Percentiles rank a stretch among this genome's conserved stretches.
Conservation (phyloP, 2,113 vertebrate species). For the Ploceus nigricollis region DNA sequence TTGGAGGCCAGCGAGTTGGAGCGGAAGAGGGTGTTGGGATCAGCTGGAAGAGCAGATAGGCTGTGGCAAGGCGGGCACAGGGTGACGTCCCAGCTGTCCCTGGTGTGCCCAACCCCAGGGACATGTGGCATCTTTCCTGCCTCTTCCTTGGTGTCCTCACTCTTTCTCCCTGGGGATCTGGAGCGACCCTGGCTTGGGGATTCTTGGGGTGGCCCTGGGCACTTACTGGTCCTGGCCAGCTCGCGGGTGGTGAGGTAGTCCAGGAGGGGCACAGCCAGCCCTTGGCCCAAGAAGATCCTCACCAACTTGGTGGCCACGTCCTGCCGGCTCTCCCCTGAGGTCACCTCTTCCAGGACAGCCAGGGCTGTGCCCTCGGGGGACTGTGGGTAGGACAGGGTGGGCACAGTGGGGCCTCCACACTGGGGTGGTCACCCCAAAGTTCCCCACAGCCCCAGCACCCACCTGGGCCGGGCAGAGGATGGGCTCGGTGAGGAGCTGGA, state of each 20-base stretch:
- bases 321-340: conserved; percentile 83
- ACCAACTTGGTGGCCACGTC: conserved; percentile 88
- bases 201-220: neutral
- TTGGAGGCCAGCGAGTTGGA: conserved; percentile 92
- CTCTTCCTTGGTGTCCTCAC: neutral
- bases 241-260: conserved; percentile 84
- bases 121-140: neutral
- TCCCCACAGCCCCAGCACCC: neutral
- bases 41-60: conserved; percentile 69
- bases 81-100: accelerated
- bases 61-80: accelerated
- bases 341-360: conserved; percentile 86
- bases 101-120: accelerated
- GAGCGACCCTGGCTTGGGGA: no score
- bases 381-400: conserved; percentile 50
- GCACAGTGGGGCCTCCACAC: accelerated
- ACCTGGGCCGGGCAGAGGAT: conserved; percentile 76
- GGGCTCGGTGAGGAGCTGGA: conserved; percentile 82
- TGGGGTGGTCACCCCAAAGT: neutral
- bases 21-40: conserved; percentile 92
- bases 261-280: conserved; percentile 83
- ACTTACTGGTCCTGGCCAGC: conserved; percentile 87
- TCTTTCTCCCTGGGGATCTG: neutral
- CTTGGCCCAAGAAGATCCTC: conserved; percentile 87
- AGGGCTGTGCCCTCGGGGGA: conserved; percentile 72